phyloP scores from a whole-genome alignment of 2,113 vertebrate species.

The Miniopterus natalensis region DNA sequence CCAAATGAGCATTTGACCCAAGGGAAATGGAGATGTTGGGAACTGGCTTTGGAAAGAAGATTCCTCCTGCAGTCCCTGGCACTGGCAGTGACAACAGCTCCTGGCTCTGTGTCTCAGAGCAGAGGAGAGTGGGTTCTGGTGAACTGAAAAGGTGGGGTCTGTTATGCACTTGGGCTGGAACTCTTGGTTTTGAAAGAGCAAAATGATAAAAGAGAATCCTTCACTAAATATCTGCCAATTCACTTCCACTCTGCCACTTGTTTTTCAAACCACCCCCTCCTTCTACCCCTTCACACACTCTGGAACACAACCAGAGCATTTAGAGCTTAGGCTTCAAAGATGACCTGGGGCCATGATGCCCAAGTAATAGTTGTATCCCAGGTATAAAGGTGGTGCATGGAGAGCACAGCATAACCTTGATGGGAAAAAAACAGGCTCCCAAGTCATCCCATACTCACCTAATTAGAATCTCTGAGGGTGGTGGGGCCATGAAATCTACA shows the following conservation, averaged over 20 bases:
- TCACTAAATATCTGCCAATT: neutral
- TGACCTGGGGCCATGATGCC: neutral
- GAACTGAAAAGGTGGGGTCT: neutral
- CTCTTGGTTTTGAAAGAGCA: constrained; percentile 27
- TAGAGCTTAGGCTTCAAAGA: neutral
- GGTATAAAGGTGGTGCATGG: neutral
- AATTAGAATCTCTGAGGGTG: neutral
- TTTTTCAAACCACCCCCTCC: neutral
- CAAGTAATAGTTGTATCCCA: neutral
- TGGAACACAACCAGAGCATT: neutral
- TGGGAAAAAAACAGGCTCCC: neutral
- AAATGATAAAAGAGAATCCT: constrained; percentile 6
- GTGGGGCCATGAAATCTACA: neutral
- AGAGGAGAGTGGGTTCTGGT: constrained; percentile 16
- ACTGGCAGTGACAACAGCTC: neutral
- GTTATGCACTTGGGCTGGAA: neutral
- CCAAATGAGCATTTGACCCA: constrained; percentile 62
- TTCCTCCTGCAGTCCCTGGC: neutral
- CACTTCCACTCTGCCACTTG: neutral
- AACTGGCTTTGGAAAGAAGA: constrained; percentile 49
- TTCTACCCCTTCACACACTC: neutral
- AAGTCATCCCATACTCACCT: neutral
- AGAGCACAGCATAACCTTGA: neutral
- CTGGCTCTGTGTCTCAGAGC: constrained; percentile 24
- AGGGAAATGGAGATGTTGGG: constrained; percentile 17